Percentiles rank a stretch among this genome's conserved stretches.
Evolutionary conservation across 2,888 invertebrate genomes (phyloP).

Genomic region (Metalampra italica): DNA sequence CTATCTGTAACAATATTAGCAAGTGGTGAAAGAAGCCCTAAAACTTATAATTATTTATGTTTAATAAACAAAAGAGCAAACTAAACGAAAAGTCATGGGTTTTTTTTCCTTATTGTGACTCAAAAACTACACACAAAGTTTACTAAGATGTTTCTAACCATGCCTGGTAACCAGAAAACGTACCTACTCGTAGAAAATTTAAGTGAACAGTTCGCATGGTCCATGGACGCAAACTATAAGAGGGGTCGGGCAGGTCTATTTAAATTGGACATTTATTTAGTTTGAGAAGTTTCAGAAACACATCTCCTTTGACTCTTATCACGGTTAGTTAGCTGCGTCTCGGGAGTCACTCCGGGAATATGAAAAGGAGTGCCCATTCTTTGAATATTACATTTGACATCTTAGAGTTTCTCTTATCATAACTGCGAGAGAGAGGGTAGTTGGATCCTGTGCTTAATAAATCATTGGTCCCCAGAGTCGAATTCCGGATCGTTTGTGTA

Average conservation of each 20-base stretch:
- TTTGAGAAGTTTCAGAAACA: constrained; percentile 47
- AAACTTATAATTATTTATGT: too few relatives aligned
- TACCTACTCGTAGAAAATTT: not conserved
- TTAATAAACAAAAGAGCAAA: too few relatives aligned
- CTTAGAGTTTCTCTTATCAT: constrained; percentile 50
- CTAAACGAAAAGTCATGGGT: too few relatives aligned
- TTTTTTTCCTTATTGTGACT: not conserved
- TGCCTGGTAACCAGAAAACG: not conserved
- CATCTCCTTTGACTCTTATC: constrained; percentile 55
- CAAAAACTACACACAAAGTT: not conserved
- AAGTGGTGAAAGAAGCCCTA: too few relatives aligned
- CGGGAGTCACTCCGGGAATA: constrained; percentile 43
- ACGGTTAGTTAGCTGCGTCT: constrained; percentile 65
- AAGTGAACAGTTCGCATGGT: constrained; percentile 6
- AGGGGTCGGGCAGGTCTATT: constrained; percentile 25
- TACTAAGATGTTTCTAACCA: not conserved
- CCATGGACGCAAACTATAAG: not conserved
- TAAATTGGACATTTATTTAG: constrained; percentile 45
- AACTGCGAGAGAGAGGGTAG: constrained; percentile 23
- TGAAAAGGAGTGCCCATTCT: constrained; percentile 54
- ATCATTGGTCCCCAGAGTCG: constrained; percentile 23
- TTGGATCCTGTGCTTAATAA: constrained; percentile 37
- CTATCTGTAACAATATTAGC: too few relatives aligned
- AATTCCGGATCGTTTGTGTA: constrained; percentile 8
- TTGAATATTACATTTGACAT: constrained; percentile 64